phyloP scores from a whole-genome alignment of 2,797 vertebrate genomes.

The Lutjanus argentimaculatus region DNA sequence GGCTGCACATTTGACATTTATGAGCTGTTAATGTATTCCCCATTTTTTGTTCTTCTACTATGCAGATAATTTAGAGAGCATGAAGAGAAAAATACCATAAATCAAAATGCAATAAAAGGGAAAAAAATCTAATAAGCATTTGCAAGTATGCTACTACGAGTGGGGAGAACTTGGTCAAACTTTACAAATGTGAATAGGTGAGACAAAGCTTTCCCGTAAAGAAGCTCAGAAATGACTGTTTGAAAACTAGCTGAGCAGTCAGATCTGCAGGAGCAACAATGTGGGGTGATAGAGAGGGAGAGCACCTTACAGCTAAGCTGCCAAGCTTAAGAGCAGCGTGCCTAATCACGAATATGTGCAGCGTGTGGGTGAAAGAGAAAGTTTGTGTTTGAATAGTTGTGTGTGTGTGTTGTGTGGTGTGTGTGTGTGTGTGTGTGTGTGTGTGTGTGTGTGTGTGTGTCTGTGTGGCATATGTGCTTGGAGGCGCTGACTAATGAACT shows the following conservation, averaged over 20 bases:
- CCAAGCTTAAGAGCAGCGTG: constrained; percentile 49
- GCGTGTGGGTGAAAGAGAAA: constrained; percentile 48
- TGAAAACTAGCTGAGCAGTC: constrained; percentile 66
- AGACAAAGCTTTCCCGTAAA: constrained; percentile 21
- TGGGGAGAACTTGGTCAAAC: constrained; percentile 22
- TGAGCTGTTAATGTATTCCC: neutral
- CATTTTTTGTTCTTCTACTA: constrained; percentile 1
- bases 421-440: constrained; percentile 3
- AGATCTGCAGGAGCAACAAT: constrained; percentile 56
- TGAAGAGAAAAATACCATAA: neutral
- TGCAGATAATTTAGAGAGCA: constrained; percentile 7
- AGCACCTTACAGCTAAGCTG: constrained; percentile 54
- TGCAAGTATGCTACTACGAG: neutral
- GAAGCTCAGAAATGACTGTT: constrained; percentile 27
- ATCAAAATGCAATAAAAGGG: constrained; percentile 7
- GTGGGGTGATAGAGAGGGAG: constrained; percentile 50
- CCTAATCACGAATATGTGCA: constrained; percentile 59
- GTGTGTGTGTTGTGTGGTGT: constrained; percentile 27
- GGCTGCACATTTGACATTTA: neutral
- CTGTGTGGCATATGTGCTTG: constrained; percentile 39
- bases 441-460: constrained; percentile 19
- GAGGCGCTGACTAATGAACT: constrained; percentile 83
- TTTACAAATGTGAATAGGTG: constrained; percentile 38
- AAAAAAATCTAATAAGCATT: constrained; percentile 7
- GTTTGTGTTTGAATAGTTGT: constrained; percentile 57